These are phyloP conservation scores for Monochamus saltuarius DNA, from an alignment of 1,140 invertebrate species.

Conservation along the genomic window DNA sequence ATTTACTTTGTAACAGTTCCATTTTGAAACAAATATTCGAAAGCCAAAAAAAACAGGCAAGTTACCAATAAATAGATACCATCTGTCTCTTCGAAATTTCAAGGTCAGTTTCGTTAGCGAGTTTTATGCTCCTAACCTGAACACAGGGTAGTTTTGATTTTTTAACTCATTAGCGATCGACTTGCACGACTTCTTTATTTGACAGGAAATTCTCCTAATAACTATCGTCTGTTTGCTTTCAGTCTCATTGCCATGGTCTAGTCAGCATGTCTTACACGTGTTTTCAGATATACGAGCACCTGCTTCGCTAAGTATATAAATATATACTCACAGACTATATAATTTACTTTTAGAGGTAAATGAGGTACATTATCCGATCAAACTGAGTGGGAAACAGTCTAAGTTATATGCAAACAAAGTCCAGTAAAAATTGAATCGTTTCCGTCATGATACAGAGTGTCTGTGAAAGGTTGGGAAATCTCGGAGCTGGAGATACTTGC, in stretches of 20 bases:
- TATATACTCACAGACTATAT: no score
- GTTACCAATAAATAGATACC: background rate
- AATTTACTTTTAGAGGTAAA: no score
- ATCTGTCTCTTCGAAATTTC: background rate
- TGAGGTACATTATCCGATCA: no score
- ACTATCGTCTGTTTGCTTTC: background rate
- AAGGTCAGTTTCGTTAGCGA: slow-evolving; percentile 10
- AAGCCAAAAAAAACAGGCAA: background rate
- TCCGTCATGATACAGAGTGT: no score
- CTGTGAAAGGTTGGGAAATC: no score
- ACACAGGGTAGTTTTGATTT: slow-evolving; percentile 18
- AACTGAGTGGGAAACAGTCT: no score
- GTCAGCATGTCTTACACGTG: background rate
- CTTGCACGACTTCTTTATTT: slow-evolving; percentile 12
- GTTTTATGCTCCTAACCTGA: background rate
- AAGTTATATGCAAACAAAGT: no score
- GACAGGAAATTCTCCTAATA: slow-evolving; percentile 18
- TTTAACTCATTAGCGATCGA: slow-evolving; percentile 19
- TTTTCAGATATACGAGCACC: background rate
- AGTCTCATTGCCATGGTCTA: slow-evolving; percentile 6
- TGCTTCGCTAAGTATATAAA: no score
- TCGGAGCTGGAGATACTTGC: no score
- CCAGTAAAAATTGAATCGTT: no score
- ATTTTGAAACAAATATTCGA: no score
- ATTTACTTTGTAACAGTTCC: no score